These are phyloP conservation scores for Brachionus rubens DNA, from an alignment of 1,140 invertebrate species.

Conservation along the genomic window DNA sequence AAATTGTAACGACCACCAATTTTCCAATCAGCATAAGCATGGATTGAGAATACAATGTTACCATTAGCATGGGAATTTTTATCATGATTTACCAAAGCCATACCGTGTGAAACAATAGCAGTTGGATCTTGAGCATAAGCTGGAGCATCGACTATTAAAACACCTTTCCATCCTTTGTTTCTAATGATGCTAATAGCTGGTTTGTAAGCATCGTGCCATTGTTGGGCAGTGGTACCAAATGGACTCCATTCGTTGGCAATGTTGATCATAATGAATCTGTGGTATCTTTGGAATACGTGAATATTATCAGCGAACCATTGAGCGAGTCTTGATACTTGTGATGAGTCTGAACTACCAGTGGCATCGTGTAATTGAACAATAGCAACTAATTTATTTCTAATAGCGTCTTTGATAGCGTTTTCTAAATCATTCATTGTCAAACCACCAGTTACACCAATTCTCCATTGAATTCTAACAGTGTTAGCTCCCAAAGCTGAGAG, in stretches of 20 bases:
- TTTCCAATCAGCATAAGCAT: constrained; percentile 22
- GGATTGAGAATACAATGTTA: constrained; percentile 15
- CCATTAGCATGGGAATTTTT: background rate
- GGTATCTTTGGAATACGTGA: background rate
- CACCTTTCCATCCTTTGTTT: constrained; percentile 14
- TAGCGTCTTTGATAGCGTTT: constrained; percentile 11
- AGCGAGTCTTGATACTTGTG: constrained; percentile 4
- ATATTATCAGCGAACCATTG: constrained; percentile 8
- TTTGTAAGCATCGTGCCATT: constrained; percentile 16
- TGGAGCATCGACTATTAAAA: constrained; percentile 13
- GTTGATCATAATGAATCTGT: background rate
- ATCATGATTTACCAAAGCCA: constrained; percentile 5
- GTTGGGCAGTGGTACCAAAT: constrained; percentile 1
- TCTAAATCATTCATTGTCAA: constrained; percentile 9
- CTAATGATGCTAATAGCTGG: constrained; percentile 2
- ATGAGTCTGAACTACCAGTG: constrained; percentile 12
- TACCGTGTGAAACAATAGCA: background rate
- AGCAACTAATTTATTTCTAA: constrained; percentile 11
- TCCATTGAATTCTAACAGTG: constrained; percentile 29
- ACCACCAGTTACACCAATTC: constrained; percentile 8
- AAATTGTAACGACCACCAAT: background rate
- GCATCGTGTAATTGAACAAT: constrained; percentile 41
- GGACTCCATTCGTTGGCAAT: constrained; percentile 33
- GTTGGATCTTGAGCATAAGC: constrained; percentile 10
- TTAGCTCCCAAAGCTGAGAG: constrained; percentile 4